phyloP scores from a whole-genome alignment of 1,140 invertebrate species.

The Colletes gigas region DNA sequence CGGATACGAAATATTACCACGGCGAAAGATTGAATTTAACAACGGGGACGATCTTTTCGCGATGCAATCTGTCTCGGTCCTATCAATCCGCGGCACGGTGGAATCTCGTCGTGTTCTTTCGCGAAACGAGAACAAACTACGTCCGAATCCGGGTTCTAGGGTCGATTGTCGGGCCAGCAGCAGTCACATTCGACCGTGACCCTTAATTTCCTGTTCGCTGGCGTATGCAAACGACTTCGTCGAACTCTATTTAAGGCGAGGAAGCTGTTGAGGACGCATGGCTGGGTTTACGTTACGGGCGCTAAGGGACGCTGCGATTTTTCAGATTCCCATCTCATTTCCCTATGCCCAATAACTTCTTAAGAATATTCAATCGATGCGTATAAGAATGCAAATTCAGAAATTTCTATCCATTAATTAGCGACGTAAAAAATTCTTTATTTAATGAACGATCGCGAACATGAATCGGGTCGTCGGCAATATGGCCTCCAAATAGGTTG shows the following conservation, averaged over 20 bases:
- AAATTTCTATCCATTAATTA: no score
- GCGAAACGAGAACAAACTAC: background rate
- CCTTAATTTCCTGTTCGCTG: constrained; percentile 67
- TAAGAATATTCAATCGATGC: no score
- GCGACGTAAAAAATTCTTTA: no score
- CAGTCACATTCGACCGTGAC: constrained; percentile 28
- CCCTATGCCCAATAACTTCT: background rate
- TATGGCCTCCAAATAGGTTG: constrained; percentile 34
- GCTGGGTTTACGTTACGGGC: background rate
- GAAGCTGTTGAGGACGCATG: no score
- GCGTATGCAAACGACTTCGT: constrained; percentile 49
- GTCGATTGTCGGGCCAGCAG: constrained; percentile 11
- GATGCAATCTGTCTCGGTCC: no score
- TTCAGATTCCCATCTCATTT: background rate
- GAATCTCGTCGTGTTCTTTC: background rate
- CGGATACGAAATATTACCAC: no score
- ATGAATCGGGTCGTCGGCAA: background rate
- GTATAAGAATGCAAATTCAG: no score
- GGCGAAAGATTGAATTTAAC: no score
- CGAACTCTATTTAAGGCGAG: constrained; percentile 1
- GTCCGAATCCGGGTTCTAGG: no score
- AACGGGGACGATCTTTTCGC: no score
- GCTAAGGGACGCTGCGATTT: background rate
- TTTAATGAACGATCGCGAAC: no score
- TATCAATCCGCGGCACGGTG: no score